Conservation (phyloP, 2,888 invertebrate species). For the Thyatira batis region DNA sequence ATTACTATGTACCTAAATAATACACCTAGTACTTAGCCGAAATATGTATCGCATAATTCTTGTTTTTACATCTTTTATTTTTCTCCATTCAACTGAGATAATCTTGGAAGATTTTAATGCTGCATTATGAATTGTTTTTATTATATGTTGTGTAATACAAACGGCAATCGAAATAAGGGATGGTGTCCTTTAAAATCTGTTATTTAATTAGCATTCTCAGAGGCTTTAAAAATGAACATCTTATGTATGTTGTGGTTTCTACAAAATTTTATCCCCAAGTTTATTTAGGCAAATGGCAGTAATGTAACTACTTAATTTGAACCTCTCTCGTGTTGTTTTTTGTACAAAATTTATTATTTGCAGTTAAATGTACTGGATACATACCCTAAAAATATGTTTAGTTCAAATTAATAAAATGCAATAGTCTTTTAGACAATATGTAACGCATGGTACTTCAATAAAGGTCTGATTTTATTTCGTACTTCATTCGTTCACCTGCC, state of each 20-base stretch:
- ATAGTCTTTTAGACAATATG: constrained; percentile 1
- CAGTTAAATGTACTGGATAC: background rate
- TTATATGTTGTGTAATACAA: no score
- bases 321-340: background rate
- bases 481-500: no score
- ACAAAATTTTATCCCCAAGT: background rate
- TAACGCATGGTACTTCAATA: no score
- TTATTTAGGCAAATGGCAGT: background rate
- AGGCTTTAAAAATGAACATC: background rate
- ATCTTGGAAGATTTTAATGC: no score
- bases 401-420: constrained; percentile 53
- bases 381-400: constrained; percentile 24
- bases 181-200: background rate
- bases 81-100: no score
- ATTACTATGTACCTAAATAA: no score
- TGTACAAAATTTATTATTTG: constrained; percentile 7
- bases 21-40: no score
- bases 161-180: no score
- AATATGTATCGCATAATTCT: no score
- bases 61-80: no score
- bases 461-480: no score
- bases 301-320: background rate
- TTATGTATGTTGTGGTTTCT: background rate
- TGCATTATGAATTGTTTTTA: no score
- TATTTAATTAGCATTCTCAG: background rate